Evolutionary conservation across 2,113 vertebrate genomes (phyloP).

Genomic region (Amazona vittata): DNA sequence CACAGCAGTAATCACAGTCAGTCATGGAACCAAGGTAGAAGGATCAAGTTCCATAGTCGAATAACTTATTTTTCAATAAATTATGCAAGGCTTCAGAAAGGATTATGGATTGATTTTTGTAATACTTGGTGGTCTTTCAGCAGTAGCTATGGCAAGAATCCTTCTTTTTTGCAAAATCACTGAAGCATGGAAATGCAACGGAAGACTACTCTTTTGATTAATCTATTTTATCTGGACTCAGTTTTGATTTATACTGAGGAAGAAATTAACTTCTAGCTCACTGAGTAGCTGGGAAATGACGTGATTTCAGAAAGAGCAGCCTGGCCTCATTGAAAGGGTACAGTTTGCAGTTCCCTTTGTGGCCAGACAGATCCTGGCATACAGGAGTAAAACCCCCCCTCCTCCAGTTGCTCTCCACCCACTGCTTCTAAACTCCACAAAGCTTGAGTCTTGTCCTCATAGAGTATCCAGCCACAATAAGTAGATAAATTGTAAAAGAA

Average conservation of each 20-base stretch:
- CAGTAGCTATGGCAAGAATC: neutral
- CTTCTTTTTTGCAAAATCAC: neutral
- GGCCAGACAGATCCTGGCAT: neutral
- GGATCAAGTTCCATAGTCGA: neutral
- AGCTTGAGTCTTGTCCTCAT: neutral
- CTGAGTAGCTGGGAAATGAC: neutral
- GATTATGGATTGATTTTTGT: neutral
- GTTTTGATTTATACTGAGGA: neutral
- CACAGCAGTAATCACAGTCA: neutral
- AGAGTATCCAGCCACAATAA: neutral
- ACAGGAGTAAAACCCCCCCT: rapidly evolving
- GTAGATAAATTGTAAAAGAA: neutral
- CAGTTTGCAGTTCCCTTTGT: neutral
- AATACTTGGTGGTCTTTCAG: neutral
- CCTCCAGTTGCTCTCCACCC: rapidly evolving
- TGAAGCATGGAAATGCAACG: neutral
- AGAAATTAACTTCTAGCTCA: neutral
- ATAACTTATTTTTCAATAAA: slow-evolving; percentile 11
- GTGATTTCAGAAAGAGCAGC: neutral
- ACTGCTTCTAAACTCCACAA: neutral
- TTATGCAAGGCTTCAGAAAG: neutral
- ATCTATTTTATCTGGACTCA: neutral
- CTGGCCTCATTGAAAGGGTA: neutral
- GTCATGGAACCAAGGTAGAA: neutral
- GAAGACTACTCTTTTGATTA: neutral